Conservation (phyloP, 2,797 vertebrate species). For the Acipenser transmontanus region DNA sequence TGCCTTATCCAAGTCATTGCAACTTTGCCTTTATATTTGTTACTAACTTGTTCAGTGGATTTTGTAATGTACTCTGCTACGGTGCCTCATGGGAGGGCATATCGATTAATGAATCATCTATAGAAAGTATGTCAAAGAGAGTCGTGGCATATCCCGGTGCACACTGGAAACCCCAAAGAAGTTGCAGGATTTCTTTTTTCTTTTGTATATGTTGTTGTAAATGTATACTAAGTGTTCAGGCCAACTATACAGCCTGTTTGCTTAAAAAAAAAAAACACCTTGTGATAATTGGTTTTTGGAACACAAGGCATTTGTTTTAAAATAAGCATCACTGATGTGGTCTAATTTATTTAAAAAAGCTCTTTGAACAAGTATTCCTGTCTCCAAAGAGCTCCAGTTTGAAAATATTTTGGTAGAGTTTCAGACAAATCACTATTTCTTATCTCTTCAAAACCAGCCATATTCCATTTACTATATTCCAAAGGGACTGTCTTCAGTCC, state of each 20-base stretch:
- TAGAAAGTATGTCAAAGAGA: neutral
- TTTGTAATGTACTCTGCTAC: slow-evolving; percentile 1
- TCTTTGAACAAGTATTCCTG: no score
- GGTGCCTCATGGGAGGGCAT: slow-evolving; percentile 6
- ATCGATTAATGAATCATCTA: neutral
- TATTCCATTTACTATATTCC: no score
- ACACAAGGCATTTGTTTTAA: no score
- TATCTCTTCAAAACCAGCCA: no score
- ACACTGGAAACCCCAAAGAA: neutral
- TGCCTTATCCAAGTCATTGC: slow-evolving; percentile 71
- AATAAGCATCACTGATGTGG: no score
- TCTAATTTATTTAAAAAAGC: no score
- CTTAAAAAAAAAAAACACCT: no score
- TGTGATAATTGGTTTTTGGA: no score
- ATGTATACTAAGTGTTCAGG: no score
- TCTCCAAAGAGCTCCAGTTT: no score
- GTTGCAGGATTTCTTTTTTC: neutral
- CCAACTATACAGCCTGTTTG: no score
- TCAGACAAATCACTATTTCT: neutral
- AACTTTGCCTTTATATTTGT: slow-evolving; percentile 54
- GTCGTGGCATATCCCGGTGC: neutral
- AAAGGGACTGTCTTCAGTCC: no score
- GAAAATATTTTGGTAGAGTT: neutral
- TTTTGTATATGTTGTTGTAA: neutral
- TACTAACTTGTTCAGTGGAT: slow-evolving; percentile 15